Base-by-base conservation (phyloP, 2,888 invertebrate species). In the Minunthozetes semirufus region DNA sequence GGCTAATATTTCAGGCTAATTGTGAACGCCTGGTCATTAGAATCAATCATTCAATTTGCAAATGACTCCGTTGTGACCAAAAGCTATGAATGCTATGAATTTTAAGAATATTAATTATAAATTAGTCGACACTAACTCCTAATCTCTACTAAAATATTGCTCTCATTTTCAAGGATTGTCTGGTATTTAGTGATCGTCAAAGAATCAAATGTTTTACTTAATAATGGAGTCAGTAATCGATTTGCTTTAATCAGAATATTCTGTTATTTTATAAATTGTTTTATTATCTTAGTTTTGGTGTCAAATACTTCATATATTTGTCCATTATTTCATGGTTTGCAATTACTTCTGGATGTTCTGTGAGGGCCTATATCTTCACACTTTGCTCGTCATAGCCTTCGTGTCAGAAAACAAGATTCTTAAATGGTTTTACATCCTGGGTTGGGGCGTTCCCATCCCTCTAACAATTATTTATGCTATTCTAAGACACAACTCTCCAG, bases 311-410 rank as follows among this genome's bases (percentile, higher is more conserved):
- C 91, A 94, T 85, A 88, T 92, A 42, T 83, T 90, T 70, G 87
- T 93, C 72, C 92, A 93, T 84, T 94, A 93, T 84, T 93, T 92
- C 81, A 87, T 95, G 79, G 87, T 94, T 76, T 92, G 92, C 80
- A 95, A 92, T 85, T 96, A 95, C 85, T 90, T 93, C 79, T 96
- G 96, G 96, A 96, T 95, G 94, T 87, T 96, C 81, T 93, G 93
- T 85, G 94, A 94, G 84, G 94, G 94, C 0, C 88, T 94, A 78
- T 95, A 95, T 84, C 87, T 96, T 78, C 95, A 95, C 85, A 95
- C 95, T 0, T 88, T 96, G 79, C 88, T 96, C 0, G 94, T 95
- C 25, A 88, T 90, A 78, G 92, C 95, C 5, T 95, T 96, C 84
- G 90, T 93, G 78, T 90, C 92, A 25, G 94, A 95, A 84, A 89